Percentiles rank a stretch among this genome's conserved stretches.
These are phyloP conservation scores for Cyprinodon diabolis DNA, from an alignment of 2,797 vertebrate species.

Conservation along the genomic window DNA sequence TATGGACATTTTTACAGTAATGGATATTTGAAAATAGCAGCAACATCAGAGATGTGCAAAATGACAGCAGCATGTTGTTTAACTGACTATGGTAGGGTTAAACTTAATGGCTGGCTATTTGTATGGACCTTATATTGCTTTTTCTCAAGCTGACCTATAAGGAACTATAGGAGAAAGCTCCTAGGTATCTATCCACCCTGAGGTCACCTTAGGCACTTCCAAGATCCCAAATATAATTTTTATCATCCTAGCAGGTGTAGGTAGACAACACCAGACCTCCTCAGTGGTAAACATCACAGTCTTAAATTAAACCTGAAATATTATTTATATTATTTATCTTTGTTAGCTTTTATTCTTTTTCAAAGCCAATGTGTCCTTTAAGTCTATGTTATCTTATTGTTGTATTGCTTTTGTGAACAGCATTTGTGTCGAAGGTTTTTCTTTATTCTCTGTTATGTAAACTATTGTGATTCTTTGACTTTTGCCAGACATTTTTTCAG, in stretches of 20 bases:
- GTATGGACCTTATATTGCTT: not conserved
- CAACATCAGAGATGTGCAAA: no score
- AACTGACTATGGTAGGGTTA: not conserved
- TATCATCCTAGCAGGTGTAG: not conserved
- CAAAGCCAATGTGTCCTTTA: not conserved
- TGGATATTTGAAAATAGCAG: no score
- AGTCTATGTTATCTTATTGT: not conserved
- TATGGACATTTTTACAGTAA: no score
- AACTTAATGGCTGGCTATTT: not conserved
- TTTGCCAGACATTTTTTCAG: not conserved
- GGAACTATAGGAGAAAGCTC: not conserved
- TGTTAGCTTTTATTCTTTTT: not conserved
- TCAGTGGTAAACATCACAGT: not conserved
- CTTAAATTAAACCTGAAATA: not conserved
- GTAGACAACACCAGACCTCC: not conserved
- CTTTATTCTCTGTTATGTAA: not conserved
- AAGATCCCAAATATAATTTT: not conserved
- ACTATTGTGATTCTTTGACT: not conserved
- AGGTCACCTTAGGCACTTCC: not conserved
- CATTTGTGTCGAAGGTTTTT: not conserved
- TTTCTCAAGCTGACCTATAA: constrained; percentile 2
- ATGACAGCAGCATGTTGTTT: no score
- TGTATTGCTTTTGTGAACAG: not conserved
- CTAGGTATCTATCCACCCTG: not conserved
- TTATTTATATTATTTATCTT: not conserved